These are phyloP conservation scores for Pontoporia blainvillei DNA, from an alignment of 2,113 vertebrate species.

Conservation along the genomic window DNA sequence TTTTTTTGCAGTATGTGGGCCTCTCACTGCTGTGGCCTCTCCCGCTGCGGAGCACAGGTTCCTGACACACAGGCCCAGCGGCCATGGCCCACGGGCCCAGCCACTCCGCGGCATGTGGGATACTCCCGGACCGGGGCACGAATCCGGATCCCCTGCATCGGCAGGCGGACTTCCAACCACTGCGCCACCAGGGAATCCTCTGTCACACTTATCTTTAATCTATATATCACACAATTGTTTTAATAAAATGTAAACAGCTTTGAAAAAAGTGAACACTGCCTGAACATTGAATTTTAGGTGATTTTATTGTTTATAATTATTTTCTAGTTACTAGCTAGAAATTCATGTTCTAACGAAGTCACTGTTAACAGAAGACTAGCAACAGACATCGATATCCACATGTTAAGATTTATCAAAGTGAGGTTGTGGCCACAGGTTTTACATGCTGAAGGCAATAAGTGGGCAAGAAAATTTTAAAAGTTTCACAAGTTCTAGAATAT, in stretches of 20 bases:
- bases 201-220: not conserved
- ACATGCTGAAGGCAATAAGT: not conserved
- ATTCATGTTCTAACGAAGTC: not conserved
- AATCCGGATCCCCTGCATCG: too few species aligned
- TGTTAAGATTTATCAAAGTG: not conserved
- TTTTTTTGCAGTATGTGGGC: too few species aligned
- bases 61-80: too few species aligned
- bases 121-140: too few species aligned
- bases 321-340: not conserved
- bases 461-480: not conserved
- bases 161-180: too few species aligned
- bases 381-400: not conserved
- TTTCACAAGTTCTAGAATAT: not conserved
- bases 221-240: not conserved
- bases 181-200: too few species aligned
- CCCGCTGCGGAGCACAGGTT: too few species aligned
- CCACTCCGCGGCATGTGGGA: too few species aligned
- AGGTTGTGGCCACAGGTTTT: not conserved
- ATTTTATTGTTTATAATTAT: not conserved
- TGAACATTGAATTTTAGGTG: not conserved
- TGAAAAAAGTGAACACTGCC: not conserved
- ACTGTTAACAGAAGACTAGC: not conserved
- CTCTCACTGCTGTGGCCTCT: too few species aligned
- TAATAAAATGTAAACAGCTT: not conserved
- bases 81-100: too few species aligned